These are phyloP conservation scores for Eristalinus aeneus DNA, from an alignment of 2,888 invertebrate genomes.

Conservation along the genomic window DNA sequence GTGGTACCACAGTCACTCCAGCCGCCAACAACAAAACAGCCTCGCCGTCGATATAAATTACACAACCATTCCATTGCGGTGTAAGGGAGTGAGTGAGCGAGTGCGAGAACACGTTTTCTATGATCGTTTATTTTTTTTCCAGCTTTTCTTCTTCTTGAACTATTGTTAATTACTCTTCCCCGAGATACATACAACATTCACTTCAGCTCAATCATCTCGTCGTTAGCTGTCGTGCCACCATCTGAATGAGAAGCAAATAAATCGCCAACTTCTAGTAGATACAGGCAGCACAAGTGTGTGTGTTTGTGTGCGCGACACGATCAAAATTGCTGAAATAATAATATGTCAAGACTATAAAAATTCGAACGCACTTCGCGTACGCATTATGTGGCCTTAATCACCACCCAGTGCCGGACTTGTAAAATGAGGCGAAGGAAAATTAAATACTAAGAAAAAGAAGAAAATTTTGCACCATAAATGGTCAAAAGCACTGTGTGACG, in stretches of 20 bases:
- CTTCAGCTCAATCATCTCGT: conserved; percentile 58
- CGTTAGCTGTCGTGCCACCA: conserved; percentile 22
- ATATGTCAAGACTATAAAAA: conserved; percentile 66
- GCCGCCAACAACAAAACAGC: not conserved
- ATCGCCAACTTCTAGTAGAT: not conserved
- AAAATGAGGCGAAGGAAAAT: not conserved
- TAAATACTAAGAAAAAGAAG: conserved; percentile 12
- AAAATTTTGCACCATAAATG: conserved; percentile 51
- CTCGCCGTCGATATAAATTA: conserved; percentile 57
- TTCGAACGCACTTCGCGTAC: conserved; percentile 62
- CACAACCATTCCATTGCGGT: conserved; percentile 46
- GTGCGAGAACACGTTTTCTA: conserved; percentile 62
- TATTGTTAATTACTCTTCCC: conserved; percentile 68
- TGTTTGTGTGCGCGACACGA: not conserved
- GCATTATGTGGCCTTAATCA: conserved; percentile 65
- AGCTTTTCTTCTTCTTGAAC: conserved; percentile 34
- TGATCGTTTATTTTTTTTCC: conserved; percentile 2
- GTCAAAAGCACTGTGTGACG: conserved; percentile 36
- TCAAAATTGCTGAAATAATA: conserved; percentile 63
- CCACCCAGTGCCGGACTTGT: not conserved
- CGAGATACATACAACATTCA: conserved; percentile 37
- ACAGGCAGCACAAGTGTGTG: not conserved
- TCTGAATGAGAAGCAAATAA: not conserved
- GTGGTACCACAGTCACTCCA: conserved; percentile 64
- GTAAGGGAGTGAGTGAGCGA: not conserved